Percentiles rank a stretch among this genome's conserved stretches.
Evolutionary conservation across 2,888 invertebrate genomes (phyloP).

Genomic region (Drosophila meridiana): DNA sequence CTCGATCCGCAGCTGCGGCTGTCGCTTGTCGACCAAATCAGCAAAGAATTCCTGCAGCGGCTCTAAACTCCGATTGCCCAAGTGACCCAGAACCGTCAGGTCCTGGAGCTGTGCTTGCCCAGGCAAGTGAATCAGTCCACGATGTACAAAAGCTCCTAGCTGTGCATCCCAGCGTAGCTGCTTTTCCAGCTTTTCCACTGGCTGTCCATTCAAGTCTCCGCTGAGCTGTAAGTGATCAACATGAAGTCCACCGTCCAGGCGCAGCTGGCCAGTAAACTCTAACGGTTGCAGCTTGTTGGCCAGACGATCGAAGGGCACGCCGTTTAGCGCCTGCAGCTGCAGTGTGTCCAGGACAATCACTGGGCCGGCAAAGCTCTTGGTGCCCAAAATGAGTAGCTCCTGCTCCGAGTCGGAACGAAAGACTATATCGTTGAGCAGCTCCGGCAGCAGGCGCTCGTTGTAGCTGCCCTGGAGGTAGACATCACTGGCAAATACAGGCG

Average conservation of each 20-base stretch:
- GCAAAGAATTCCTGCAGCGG: slow-evolving; percentile 73
- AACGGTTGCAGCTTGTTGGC: slow-evolving; percentile 80
- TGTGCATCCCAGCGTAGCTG: slow-evolving; percentile 68
- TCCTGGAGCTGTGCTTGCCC: slow-evolving; percentile 53
- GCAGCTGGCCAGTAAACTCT: slow-evolving; percentile 68
- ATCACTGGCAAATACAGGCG: slow-evolving; percentile 65
- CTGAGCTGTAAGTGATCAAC: slow-evolving; percentile 63
- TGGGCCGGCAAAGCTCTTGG: slow-evolving; percentile 68
- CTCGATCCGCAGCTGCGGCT: slow-evolving; percentile 52
- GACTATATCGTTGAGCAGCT: slow-evolving; percentile 84
- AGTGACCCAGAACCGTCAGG: slow-evolving; percentile 71
- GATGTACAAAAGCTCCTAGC: slow-evolving; percentile 70
- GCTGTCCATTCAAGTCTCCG: slow-evolving; percentile 71
- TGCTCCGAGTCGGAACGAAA: slow-evolving; percentile 77
- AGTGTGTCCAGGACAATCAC: slow-evolving; percentile 81
- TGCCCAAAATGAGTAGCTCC: slow-evolving; percentile 52
- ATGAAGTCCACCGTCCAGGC: slow-evolving; percentile 77
- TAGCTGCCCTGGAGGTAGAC: slow-evolving; percentile 79
- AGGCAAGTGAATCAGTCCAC: slow-evolving; percentile 65
- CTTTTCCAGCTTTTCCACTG: slow-evolving; percentile 41
- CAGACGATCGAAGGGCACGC: slow-evolving; percentile 82
- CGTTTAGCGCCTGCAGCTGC: slow-evolving; percentile 83
- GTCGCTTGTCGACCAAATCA: slow-evolving; percentile 76
- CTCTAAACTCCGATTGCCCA: slow-evolving; percentile 70
- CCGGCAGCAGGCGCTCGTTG: slow-evolving; percentile 82